phyloP scores from a whole-genome alignment of 2,888 invertebrate genomes.

The Hirtodrosophila cameraria region DNA sequence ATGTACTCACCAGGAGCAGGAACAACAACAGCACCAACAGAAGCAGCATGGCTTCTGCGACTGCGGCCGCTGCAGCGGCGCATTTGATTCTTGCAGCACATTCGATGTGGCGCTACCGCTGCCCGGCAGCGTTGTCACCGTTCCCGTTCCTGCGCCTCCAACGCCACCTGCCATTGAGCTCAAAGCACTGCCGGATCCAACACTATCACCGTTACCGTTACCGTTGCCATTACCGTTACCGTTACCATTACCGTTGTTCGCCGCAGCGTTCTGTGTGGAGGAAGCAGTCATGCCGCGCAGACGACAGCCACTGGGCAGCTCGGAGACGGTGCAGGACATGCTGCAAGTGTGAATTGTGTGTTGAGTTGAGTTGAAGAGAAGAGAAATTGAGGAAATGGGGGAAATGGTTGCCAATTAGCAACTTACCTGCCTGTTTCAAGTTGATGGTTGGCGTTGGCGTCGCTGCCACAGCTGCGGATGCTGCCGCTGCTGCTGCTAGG shows the following conservation, averaged over 20 bases:
- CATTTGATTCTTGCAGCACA: conserved; percentile 82
- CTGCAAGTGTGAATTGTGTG: too few species aligned
- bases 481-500: conserved; percentile 49
- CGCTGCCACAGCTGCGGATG: conserved; percentile 30
- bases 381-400: neutral
- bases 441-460: conserved; percentile 54
- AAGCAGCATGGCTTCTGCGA: conserved; percentile 87
- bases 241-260: conserved; percentile 73
- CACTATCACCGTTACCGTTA: conserved; percentile 64
- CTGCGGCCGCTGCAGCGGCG: conserved; percentile 83
- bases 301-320: conserved; percentile 84
- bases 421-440: conserved; percentile 70
- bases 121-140: conserved; percentile 55
- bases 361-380: too few species aligned
- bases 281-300: conserved; percentile 84
- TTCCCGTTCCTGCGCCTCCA: conserved; percentile 55
- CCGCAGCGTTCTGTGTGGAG: conserved; percentile 78
- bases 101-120: conserved; percentile 62
- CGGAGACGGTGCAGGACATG: conserved; percentile 87
- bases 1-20: conserved; percentile 87
- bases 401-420: too few species aligned
- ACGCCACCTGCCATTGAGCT: conserved; percentile 74
- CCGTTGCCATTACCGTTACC: conserved; percentile 67
- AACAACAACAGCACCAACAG: conserved; percentile 89
- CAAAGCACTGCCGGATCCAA: conserved; percentile 80